Conservation (phyloP, 2,113 vertebrate genomes). For the Sardina pilchardus region DNA sequence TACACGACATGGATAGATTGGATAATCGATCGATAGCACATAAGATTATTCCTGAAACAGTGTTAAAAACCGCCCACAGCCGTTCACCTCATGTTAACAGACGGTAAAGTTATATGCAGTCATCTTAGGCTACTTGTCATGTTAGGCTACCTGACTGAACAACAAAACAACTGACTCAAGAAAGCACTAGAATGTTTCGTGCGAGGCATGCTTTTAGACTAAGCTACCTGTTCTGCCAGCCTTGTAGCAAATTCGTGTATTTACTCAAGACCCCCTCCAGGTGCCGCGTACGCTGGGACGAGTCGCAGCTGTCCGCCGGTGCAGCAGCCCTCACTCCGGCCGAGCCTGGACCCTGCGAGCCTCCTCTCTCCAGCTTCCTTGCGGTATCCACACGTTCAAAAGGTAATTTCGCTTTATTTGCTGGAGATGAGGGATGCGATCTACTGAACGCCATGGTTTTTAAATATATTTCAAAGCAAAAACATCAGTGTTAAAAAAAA, state of each 20-base stretch:
- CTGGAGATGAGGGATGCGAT: slow-evolving; percentile 42
- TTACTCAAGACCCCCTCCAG: slow-evolving; percentile 87
- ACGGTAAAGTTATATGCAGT: neutral
- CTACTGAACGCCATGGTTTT: slow-evolving; percentile 42
- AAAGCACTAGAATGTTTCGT: neutral
- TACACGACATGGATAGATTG: neutral
- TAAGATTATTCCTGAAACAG: neutral
- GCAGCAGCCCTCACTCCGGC: slow-evolving; percentile 27
- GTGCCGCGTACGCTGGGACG: slow-evolving; percentile 55
- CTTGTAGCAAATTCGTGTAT: slow-evolving; percentile 91
- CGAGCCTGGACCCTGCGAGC: slow-evolving; percentile 66
- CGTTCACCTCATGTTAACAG: neutral
- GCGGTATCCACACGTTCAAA: slow-evolving; percentile 58
- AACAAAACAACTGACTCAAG: neutral
- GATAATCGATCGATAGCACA: neutral
- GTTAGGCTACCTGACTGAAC: neutral
- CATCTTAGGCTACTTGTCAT: neutral
- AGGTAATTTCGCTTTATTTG: slow-evolving; percentile 51
- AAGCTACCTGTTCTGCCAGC: slow-evolving; percentile 89
- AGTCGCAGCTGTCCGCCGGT: slow-evolving; percentile 50
- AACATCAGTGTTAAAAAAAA: neutral
- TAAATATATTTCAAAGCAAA: neutral
- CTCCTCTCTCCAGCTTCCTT: slow-evolving; percentile 54
- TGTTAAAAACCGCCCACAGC: neutral
- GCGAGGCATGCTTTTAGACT: neutral